Evolutionary conservation across 2,888 invertebrate genomes (phyloP).

Genomic region (Diadegma fenestrale): DNA sequence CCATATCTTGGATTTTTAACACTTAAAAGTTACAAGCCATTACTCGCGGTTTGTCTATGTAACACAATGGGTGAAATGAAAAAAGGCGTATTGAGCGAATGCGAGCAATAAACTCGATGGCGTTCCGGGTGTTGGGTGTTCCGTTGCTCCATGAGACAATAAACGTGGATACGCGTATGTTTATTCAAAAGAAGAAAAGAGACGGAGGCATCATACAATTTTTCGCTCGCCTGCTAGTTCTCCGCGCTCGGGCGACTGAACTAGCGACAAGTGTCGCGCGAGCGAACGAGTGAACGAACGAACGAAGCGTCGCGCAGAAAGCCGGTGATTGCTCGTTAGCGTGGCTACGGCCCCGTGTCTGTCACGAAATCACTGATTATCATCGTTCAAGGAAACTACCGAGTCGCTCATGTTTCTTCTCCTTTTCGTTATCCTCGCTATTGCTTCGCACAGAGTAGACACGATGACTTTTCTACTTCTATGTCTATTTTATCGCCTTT

Average conservation of each 20-base stretch:
- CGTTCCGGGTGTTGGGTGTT: neutral
- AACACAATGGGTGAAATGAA: neutral
- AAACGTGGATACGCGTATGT: neutral
- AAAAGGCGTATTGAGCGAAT: conserved; percentile 30
- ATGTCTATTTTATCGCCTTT: conserved; percentile 69
- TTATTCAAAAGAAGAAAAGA: conserved; percentile 9
- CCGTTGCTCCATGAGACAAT: neutral
- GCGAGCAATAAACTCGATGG: neutral
- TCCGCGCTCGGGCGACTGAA: conserved; percentile 64
- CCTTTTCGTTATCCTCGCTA: conserved; percentile 31
- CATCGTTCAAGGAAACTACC: conserved; percentile 85
- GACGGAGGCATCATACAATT: conserved; percentile 31
- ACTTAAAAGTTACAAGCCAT: conserved; percentile 48
- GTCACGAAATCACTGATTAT: conserved; percentile 85
- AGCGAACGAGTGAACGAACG: conserved; percentile 74
- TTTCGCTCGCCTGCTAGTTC: conserved; percentile 56
- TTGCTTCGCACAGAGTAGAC: conserved; percentile 20
- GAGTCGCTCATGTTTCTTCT: conserved; percentile 69
- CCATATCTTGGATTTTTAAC: conserved; percentile 55
- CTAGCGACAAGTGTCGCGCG: conserved; percentile 80
- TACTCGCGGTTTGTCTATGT: conserved; percentile 48
- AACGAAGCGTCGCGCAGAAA: conserved; percentile 69
- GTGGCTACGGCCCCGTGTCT: conserved; percentile 85
- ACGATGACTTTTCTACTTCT: conserved; percentile 31
- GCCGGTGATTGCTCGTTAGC: conserved; percentile 84